Evolutionary conservation across 2,113 vertebrate genomes (phyloP), one percentile per base, ranked within the genome.

Genomic region (Pseudois nayaur): DNA sequence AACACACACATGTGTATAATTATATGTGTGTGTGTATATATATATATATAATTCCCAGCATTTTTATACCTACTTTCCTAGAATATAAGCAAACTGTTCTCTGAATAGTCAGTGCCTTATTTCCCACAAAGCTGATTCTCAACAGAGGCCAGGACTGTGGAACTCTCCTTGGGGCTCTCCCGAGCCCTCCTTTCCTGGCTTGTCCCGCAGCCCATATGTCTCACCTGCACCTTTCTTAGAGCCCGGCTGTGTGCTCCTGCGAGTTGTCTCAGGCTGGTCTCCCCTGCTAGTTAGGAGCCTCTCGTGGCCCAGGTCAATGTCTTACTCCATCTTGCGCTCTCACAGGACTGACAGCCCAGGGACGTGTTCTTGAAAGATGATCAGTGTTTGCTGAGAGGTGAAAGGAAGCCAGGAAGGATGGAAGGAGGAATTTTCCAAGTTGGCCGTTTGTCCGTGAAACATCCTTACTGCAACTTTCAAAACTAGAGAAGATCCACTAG

Each of bases 261-360:
- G 3, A 31, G 12, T 7, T 36, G 55, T 1, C 31, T 3, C 10
- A 2, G 15, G 2, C 1, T 0, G 0, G 2, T 62, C 21, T 85
- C 27, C 50, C 36, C 16, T 52, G 55, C 36, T 40, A 0, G 13
- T 43, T 31, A 59, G 36, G 31, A 88, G 29, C 13, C 43, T 7
- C 54, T 50, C 57, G 15, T 13, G 23, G 12, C 15, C 54, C 12
- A 3, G 23, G 54, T 27, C 27, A 14, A 6, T 0, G 0, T 14
- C 59, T 59, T 36, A 8, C 21, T 59, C 31, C 27, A 0, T 3
- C 33, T n/a, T 5, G 10, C 0, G 11, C 19, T 23, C 16, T 43
- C 1, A 3, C 48, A 3, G 45, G 45, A 62, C 33, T 64, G 21
- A 1, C 45, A 54, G n/a, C n/a, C 3, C 7, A 59, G 3, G 15